Conservation (phyloP, 2,888 invertebrate species). For the Endotricha flammealis region DNA sequence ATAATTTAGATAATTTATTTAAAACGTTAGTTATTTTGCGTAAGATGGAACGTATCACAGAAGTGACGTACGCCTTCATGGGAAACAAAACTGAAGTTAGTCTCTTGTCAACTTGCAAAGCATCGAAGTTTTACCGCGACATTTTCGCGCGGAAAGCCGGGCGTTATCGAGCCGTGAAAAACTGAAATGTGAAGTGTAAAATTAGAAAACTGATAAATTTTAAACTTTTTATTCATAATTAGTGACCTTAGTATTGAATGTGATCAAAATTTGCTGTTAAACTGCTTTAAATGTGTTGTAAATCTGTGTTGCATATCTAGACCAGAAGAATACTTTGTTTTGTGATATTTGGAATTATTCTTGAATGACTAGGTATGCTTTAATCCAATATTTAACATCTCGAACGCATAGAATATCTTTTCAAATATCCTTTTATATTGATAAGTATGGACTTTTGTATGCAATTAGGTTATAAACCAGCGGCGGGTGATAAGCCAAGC, state of each 20-base stretch:
- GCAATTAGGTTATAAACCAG: constrained; percentile 71
- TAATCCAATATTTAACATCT: constrained; percentile 28
- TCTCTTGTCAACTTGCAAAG: constrained; percentile 43
- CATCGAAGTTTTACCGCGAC: constrained; percentile 72
- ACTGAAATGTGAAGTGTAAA: constrained; percentile 57
- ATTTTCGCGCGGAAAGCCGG: constrained; percentile 79
- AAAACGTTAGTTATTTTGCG: constrained; percentile 27
- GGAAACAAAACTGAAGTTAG: constrained; percentile 76
- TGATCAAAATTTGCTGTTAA: constrained; percentile 33
- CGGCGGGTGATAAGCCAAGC: constrained; percentile 70
- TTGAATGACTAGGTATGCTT: constrained; percentile 74
- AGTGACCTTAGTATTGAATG: constrained; percentile 33
- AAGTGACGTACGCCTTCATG: constrained; percentile 63
- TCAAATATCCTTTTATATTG: constrained; percentile 17
- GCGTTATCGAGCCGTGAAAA: constrained; percentile 77
- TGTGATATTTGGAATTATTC: constrained; percentile 54
- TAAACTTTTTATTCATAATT: constrained; percentile 37
- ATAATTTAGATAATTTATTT: too few relatives aligned
- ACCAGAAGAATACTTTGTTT: constrained; percentile 50
- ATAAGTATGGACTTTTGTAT: constrained; percentile 32
- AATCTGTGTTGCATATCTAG: constrained; percentile 40
- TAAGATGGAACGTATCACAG: constrained; percentile 26
- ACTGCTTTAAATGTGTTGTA: constrained; percentile 37
- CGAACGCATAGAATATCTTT: constrained; percentile 28
- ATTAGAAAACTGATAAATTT: constrained; percentile 34